These are phyloP conservation scores for Sycophila texana DNA, from an alignment of 2,888 invertebrate species.

Conservation along the genomic window DNA sequence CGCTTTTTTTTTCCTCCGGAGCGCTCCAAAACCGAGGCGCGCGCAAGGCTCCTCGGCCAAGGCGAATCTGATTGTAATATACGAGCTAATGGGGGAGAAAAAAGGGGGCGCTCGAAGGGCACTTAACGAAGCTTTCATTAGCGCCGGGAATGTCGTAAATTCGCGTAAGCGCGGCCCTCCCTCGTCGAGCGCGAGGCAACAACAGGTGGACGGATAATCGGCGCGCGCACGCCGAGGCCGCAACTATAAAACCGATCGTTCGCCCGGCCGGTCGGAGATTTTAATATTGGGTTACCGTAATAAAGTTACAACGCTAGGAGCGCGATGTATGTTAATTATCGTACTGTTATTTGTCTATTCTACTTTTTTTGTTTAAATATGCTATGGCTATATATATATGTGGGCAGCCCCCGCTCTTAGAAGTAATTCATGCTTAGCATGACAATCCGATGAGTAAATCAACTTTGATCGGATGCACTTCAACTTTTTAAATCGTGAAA, in stretches of 20 bases:
- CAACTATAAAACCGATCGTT: conserved; percentile 39
- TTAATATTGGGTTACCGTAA: conserved; percentile 32
- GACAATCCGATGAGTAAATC: no score
- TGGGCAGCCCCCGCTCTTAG: no score
- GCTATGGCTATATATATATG: no score
- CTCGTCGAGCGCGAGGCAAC: conserved; percentile 3
- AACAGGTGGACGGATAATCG: conserved; percentile 50
- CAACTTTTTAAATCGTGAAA: no score
- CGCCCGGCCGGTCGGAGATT: background rate
- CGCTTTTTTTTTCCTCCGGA: background rate
- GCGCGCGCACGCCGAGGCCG: background rate
- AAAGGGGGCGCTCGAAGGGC: conserved; percentile 25
- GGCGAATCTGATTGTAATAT: conserved; percentile 57
- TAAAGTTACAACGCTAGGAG: conserved; percentile 26
- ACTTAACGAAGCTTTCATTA: conserved; percentile 57
- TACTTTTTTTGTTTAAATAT: no score
- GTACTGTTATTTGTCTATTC: conserved; percentile 7
- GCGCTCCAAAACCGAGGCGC: background rate
- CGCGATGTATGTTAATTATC: conserved; percentile 11
- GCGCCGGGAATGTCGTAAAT: conserved; percentile 54
- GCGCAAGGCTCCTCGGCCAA: conserved; percentile 15
- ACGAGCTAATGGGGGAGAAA: conserved; percentile 49
- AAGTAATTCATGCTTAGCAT: no score
- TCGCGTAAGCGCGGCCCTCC: conserved; percentile 39
- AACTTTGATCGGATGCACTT: no score